Conservation (phyloP, 1,140 invertebrate genomes). For the Tribolium madens region DNA sequence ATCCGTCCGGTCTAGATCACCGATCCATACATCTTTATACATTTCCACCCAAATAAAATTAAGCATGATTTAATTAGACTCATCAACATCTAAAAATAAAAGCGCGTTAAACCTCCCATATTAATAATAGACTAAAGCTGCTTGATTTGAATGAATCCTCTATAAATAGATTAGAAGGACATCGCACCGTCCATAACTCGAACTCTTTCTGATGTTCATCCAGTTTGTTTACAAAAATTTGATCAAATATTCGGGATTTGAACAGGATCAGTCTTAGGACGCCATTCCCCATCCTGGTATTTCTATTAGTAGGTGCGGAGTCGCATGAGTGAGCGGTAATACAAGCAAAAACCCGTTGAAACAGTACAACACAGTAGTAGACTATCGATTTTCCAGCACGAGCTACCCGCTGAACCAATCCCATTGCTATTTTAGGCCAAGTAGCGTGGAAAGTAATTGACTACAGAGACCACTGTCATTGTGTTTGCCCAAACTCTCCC, state of each 20-base stretch:
- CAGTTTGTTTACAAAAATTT: constrained; percentile 26
- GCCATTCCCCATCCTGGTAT: constrained; percentile 11
- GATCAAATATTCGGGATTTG: not conserved
- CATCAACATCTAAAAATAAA: constrained; percentile 15
- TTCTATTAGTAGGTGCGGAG: constrained; percentile 33
- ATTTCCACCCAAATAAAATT: not conserved
- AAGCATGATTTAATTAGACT: not conserved
- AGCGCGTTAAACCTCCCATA: constrained; percentile 5
- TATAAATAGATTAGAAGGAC: constrained; percentile 50
- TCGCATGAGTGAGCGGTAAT: constrained; percentile 35
- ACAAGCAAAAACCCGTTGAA: constrained; percentile 35
- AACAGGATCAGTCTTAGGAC: not conserved
- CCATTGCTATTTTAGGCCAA: constrained; percentile 49
- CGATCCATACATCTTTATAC: constrained; percentile 13
- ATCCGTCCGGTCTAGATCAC: constrained; percentile 13
- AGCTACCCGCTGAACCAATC: constrained; percentile 45
- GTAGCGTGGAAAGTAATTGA: constrained; percentile 48
- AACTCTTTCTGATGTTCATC: constrained; percentile 14
- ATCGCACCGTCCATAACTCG: constrained; percentile 26
- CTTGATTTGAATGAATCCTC: constrained; percentile 46
- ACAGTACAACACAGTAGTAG: constrained; percentile 33
- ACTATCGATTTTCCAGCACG: constrained; percentile 27
- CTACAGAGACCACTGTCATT: constrained; percentile 31
- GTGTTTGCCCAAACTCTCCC: constrained; percentile 44
- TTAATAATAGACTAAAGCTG: constrained; percentile 46